A percentile compares a stretch with the other conserved stretches of the same genome.
phyloP scores from a whole-genome alignment of 2,113 vertebrate genomes.

The Arothron firmamentum region DNA sequence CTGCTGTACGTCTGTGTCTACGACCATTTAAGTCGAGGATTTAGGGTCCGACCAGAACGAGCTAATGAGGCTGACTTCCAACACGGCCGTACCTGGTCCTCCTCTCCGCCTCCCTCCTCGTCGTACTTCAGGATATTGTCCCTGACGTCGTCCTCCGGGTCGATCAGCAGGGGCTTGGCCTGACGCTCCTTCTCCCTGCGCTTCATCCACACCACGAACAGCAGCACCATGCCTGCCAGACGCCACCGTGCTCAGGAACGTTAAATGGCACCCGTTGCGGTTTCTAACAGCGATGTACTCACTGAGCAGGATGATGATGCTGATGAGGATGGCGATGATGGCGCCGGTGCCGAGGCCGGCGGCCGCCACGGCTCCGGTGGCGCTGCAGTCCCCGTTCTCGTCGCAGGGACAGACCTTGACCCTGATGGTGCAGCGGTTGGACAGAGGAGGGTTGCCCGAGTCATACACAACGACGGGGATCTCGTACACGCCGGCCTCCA shows the following conservation, averaged over 20 bases:
- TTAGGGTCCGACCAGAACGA: too few relatives aligned
- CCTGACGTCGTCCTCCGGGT: slow-evolving; percentile 92
- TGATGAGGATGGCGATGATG: slow-evolving; percentile 93
- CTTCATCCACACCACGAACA: slow-evolving; percentile 94
- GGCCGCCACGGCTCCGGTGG: slow-evolving; percentile 85
- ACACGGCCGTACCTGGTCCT: slow-evolving; percentile 84
- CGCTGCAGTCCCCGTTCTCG: slow-evolving; percentile 91
- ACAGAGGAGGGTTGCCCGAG: slow-evolving; percentile 93
- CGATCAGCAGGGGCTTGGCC: slow-evolving; percentile 92
- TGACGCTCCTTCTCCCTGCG: slow-evolving; percentile 91
- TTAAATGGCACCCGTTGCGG: too few relatives aligned
- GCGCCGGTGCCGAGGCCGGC: slow-evolving; percentile 92
- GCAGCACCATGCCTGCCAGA: slow-evolving; percentile 85
- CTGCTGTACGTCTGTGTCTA: too few relatives aligned
- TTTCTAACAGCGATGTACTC: slow-evolving; percentile 54
- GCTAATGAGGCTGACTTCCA: neutral
- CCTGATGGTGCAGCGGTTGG: slow-evolving; percentile 88
- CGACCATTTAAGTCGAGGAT: too few relatives aligned
- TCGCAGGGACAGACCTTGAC: slow-evolving; percentile 97
- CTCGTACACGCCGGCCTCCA: slow-evolving; percentile 87
- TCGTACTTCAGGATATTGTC: slow-evolving; percentile 98
- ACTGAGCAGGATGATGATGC: slow-evolving; percentile 93
- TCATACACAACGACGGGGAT: slow-evolving; percentile 91
- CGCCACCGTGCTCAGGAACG: neutral
- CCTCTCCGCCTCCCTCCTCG: slow-evolving; percentile 94